phyloP scores from a whole-genome alignment of 2,113 vertebrate genomes.

The Centropus bengalensis region DNA sequence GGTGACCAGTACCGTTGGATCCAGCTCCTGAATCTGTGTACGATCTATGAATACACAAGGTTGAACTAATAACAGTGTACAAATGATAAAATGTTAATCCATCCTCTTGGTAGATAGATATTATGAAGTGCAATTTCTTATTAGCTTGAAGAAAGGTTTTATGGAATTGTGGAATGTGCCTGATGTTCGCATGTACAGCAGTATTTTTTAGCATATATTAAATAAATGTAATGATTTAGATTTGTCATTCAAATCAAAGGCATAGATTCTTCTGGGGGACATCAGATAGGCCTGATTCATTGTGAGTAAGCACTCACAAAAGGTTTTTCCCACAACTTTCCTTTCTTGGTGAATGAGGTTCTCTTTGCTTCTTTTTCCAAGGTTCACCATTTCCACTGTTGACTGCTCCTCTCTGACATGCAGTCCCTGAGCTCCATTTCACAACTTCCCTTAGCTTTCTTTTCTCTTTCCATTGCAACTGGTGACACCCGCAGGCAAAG shows the following conservation, averaged over 20 bases:
- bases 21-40: neutral
- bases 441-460: neutral
- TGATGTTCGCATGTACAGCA: neutral
- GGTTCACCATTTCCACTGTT: neutral
- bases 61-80: neutral
- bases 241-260: neutral
- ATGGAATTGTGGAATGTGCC: accelerated
- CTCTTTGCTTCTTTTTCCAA: neutral
- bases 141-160: neutral
- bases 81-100: neutral
- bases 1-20: neutral
- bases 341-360: neutral
- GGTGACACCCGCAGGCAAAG: neutral
- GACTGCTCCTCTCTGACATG: neutral
- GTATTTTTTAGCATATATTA: neutral
- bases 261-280: neutral
- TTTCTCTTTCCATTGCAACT: neutral
- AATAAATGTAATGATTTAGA: neutral
- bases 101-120: neutral
- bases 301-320: neutral
- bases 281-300: neutral
- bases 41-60: neutral
- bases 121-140: neutral
- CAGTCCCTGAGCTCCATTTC: neutral
- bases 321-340: neutral